Evolutionary conservation across 1,140 invertebrate genomes (phyloP).

Genomic region (Drosophila orena): DNA sequence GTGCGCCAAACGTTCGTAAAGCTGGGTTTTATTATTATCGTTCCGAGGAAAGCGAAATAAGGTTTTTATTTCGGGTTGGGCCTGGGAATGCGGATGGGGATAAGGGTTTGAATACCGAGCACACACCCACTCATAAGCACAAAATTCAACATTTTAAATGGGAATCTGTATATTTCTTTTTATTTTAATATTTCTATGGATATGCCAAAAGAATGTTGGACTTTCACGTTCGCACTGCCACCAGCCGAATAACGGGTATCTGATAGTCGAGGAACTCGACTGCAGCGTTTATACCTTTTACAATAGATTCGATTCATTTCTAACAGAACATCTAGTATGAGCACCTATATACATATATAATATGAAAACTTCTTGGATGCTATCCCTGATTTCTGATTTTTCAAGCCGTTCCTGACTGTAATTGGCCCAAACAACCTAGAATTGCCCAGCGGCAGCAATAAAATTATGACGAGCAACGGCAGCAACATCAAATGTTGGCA

Average conservation of each 20-base stretch:
- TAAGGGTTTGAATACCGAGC: no score
- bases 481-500: conserved; percentile 68
- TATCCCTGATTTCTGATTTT: not conserved
- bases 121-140: not conserved
- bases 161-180: no score
- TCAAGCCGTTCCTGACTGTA: conserved; percentile 22
- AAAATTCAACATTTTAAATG: no score
- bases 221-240: no score
- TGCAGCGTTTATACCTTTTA: no score
- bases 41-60: conserved; percentile 49
- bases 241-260: no score
- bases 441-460: conserved; percentile 37
- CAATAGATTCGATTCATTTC: no score
- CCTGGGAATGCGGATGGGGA: not conserved
- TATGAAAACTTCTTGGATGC: not conserved
- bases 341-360: no score
- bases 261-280: no score
- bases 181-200: no score
- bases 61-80: conserved; percentile 9
- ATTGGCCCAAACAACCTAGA: conserved; percentile 35
- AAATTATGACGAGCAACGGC: conserved; percentile 65
- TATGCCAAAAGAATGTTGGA: no score
- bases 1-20: conserved; percentile 58
- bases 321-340: no score
- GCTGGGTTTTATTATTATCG: conserved; percentile 41